Percentiles rank a stretch among this genome's conserved stretches.
These are phyloP conservation scores for Bombyx mandarina DNA, from an alignment of 1,140 invertebrate species.

Conservation along the genomic window DNA sequence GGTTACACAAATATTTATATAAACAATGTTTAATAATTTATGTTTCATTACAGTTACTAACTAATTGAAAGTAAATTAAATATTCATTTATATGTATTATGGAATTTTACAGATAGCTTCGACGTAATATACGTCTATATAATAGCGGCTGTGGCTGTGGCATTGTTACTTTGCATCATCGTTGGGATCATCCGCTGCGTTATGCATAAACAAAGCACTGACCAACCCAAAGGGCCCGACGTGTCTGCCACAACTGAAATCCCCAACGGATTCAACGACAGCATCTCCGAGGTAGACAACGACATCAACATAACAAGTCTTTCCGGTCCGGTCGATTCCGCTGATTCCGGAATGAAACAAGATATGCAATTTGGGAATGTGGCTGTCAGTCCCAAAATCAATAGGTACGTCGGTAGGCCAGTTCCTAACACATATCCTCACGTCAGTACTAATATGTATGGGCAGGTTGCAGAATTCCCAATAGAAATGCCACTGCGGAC, in stretches of 20 bases:
- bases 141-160: constrained; percentile 41
- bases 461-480: constrained; percentile 63
- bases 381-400: constrained; percentile 60
- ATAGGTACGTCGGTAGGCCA: constrained; percentile 59
- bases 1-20: too few species aligned
- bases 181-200: constrained; percentile 46
- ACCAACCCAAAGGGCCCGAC: constrained; percentile 64
- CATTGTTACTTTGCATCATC: constrained; percentile 42
- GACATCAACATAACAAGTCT: constrained; percentile 68
- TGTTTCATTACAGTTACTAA: too few species aligned
- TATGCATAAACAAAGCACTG: constrained; percentile 34
- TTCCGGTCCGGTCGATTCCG: constrained; percentile 57
- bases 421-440: constrained; percentile 64
- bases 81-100: constrained; percentile 6
- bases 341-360: constrained; percentile 54
- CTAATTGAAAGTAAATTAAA: too few species aligned
- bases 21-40: too few species aligned
- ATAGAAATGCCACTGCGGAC: constrained; percentile 65
- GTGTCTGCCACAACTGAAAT: constrained; percentile 68
- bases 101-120: constrained; percentile 42
- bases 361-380: constrained; percentile 63
- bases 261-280: constrained; percentile 69
- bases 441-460: constrained; percentile 68
- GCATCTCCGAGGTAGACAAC: constrained; percentile 69
- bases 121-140: constrained; percentile 62